Evolutionary conservation across 2,113 vertebrate species (phyloP).

Genomic region (Grammomys surdaster): DNA sequence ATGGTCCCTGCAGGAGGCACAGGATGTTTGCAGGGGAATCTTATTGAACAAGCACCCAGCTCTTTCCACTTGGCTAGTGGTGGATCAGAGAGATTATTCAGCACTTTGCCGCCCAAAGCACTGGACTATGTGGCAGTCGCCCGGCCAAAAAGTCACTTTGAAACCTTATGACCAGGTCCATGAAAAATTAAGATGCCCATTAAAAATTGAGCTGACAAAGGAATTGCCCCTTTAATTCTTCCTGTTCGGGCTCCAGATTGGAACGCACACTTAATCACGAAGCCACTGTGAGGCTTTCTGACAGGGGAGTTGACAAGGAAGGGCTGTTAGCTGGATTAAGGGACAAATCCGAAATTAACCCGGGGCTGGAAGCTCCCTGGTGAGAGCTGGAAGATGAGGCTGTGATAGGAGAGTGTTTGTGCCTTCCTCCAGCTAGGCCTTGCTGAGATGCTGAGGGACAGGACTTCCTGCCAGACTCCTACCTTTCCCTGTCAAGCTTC

Average conservation of each 20-base stretch:
- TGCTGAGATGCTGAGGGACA: background rate
- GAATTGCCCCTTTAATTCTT: constrained; percentile 47
- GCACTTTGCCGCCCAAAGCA: constrained; percentile 68
- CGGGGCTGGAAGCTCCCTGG: constrained; percentile 52
- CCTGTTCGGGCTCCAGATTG: constrained; percentile 31
- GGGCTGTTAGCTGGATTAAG: constrained; percentile 69
- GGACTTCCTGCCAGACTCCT: background rate
- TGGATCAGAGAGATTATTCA: constrained; percentile 74
- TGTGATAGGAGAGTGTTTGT: accelerated
- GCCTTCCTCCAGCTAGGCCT: background rate
- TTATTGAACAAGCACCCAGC: constrained; percentile 76
- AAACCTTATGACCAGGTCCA: background rate
- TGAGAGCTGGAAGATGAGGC: background rate
- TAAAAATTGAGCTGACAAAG: constrained; percentile 75
- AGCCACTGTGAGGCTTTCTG: constrained; percentile 60
- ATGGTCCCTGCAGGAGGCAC: constrained; percentile 75
- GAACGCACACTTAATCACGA: constrained; percentile 24
- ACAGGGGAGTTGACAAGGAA: constrained; percentile 56
- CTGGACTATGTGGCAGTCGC: constrained; percentile 51
- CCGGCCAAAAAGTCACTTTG: background rate
- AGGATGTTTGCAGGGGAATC: constrained; percentile 73
- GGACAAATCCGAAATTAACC: constrained; percentile 75
- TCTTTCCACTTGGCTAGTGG: constrained; percentile 82
- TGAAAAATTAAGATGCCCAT: constrained; percentile 67
- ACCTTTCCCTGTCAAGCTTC: accelerated